Conservation (phyloP, 2,113 vertebrate genomes). For the Ursus arctos region DNA sequence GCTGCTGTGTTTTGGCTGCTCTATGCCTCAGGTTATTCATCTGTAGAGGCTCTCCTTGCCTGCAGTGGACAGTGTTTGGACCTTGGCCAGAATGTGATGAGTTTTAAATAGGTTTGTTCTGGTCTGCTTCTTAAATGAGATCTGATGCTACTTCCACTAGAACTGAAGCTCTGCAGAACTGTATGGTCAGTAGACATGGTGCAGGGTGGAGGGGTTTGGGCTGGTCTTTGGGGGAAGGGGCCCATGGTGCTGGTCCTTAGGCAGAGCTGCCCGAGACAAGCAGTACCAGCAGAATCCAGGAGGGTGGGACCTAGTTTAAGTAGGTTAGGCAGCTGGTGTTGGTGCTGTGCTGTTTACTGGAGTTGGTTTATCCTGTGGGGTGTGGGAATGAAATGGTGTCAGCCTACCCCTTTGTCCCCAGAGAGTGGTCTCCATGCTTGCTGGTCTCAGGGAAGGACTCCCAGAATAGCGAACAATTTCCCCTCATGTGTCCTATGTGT, state of each 20-base stretch:
- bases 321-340: too few relatives aligned
- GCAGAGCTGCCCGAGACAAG: too few relatives aligned
- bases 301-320: too few relatives aligned
- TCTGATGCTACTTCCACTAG: neutral
- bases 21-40: neutral
- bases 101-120: neutral
- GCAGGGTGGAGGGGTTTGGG: neutral
- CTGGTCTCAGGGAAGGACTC: neutral
- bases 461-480: neutral
- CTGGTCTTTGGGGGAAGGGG: neutral
- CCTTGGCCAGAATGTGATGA: neutral
- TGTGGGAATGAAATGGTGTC: neutral
- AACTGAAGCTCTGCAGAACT: neutral
- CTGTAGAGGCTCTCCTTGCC: neutral
- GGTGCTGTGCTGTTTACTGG: too few relatives aligned
- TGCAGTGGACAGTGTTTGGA: neutral
- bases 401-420: neutral
- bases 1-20: neutral
- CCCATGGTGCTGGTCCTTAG: too few relatives aligned
- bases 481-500: neutral
- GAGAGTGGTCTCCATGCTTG: neutral
- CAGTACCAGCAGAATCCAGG: too few relatives aligned
- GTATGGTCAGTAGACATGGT: neutral
- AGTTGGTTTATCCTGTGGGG: too few relatives aligned
- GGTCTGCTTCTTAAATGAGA: neutral